phyloP scores from a whole-genome alignment of 2,888 invertebrate genomes.

The Chelonus formosanus region DNA sequence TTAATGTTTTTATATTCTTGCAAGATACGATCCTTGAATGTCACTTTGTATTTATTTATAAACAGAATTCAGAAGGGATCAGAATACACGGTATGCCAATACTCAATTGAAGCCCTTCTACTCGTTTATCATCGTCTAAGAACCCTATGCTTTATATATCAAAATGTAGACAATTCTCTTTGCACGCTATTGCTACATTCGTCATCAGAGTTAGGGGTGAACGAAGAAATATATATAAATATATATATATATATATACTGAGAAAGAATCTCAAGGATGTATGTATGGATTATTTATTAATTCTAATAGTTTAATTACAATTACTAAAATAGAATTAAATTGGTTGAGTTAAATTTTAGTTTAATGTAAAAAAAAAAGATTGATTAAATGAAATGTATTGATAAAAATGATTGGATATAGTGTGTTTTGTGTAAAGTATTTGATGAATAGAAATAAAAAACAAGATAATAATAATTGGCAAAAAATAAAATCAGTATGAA shows the following conservation, averaged over 20 bases:
- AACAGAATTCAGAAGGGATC: not conserved
- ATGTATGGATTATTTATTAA: too few species aligned
- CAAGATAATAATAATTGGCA: too few species aligned
- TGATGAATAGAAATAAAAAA: too few species aligned
- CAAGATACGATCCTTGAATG: slow-evolving; percentile 4
- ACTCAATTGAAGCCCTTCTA: slow-evolving; percentile 3
- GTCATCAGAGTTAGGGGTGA: not conserved
- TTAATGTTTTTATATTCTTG: slow-evolving; percentile 12
- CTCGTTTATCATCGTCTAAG: slow-evolving; percentile 9
- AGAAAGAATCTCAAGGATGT: too few species aligned
- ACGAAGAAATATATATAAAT: not conserved
- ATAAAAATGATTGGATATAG: too few species aligned
- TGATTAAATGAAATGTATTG: too few species aligned
- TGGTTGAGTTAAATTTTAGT: too few species aligned
- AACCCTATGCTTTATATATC: not conserved
- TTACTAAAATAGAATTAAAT: too few species aligned
- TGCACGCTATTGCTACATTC: slow-evolving; percentile 10
- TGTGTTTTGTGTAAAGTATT: too few species aligned
- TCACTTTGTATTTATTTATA: slow-evolving; percentile 15
- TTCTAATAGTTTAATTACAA: too few species aligned
- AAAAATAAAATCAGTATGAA: too few species aligned
- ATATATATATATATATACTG: not conserved
- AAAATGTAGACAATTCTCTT: not conserved
- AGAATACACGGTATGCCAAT: not conserved
- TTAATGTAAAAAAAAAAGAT: too few species aligned